Percentiles rank a stretch among this genome's conserved stretches.
phyloP scores from a whole-genome alignment of 1,140 invertebrate species.

The Heliconius eleuchia region DNA sequence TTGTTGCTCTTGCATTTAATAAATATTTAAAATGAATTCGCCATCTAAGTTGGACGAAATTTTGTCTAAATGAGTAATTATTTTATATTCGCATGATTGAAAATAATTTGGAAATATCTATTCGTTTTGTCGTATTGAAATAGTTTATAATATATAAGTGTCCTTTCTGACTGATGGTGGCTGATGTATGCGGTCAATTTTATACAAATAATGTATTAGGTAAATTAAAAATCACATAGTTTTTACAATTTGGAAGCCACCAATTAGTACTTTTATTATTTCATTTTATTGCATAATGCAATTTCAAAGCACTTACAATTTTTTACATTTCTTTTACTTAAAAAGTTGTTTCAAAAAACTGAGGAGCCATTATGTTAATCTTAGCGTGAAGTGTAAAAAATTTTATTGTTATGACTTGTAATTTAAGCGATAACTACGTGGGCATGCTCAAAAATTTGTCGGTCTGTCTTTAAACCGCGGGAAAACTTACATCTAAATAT shows the following conservation, averaged over 20 bases:
- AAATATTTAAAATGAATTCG: constrained; percentile 17
- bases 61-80: too few relatives aligned
- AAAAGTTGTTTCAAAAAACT: constrained; percentile 14
- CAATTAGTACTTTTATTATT: constrained; percentile 12
- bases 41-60: neutral
- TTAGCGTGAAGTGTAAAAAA: constrained; percentile 38
- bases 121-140: neutral
- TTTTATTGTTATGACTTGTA: constrained; percentile 39
- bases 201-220: too few relatives aligned
- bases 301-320: constrained; percentile 17
- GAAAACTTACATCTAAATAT: constrained; percentile 12
- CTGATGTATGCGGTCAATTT: too few relatives aligned
- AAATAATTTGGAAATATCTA: neutral
- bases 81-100: neutral
- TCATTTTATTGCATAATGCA: constrained; percentile 19
- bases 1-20: constrained; percentile 13
- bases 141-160: too few relatives aligned
- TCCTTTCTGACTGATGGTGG: too few relatives aligned
- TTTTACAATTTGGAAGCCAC: neutral
- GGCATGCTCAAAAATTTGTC: constrained; percentile 27
- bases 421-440: constrained; percentile 22
- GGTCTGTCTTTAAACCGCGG: constrained; percentile 8
- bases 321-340: constrained; percentile 20
- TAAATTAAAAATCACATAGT: too few relatives aligned
- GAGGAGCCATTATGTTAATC: constrained; percentile 29